phyloP scores from a whole-genome alignment of 2,113 vertebrate genomes.

The Heterochromis multidens region DNA sequence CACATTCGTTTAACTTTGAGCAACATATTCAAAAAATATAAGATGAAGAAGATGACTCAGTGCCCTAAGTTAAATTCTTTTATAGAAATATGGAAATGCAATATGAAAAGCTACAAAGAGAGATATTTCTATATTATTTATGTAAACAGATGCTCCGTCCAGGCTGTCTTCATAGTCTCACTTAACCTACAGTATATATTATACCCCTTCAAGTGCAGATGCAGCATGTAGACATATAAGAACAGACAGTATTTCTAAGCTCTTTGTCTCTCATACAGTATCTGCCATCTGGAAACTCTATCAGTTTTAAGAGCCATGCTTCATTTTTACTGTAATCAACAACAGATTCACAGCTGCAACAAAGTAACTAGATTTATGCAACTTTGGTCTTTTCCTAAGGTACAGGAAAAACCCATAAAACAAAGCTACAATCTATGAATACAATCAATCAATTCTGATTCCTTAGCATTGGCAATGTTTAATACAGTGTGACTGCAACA shows the following conservation, averaged over 20 bases:
- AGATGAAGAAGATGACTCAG: background rate
- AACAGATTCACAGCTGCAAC: conserved; percentile 56
- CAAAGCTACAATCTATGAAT: conserved; percentile 2
- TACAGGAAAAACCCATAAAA: conserved; percentile 39
- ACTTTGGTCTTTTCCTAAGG: conserved; percentile 13
- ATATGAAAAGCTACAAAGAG: background rate
- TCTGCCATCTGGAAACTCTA: conserved; percentile 64
- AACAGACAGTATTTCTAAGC: conserved; percentile 15
- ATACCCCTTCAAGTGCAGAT: background rate
- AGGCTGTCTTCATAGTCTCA: conserved; percentile 28
- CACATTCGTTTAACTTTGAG: background rate
- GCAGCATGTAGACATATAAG: background rate
- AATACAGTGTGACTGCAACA: background rate
- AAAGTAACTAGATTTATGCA: conserved; percentile 41
- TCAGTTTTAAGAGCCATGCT: conserved; percentile 47
- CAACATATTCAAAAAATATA: background rate
- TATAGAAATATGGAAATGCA: background rate
- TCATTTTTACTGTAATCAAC: conserved; percentile 62
- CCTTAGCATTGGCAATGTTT: background rate
- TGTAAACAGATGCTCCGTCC: conserved; percentile 57
- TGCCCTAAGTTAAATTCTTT: background rate
- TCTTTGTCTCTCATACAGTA: conserved; percentile 41
- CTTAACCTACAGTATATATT: background rate
- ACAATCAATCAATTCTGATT: conserved; percentile 9
- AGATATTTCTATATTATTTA: background rate